Evolutionary conservation across 2,888 invertebrate species (phyloP).

Genomic region (Hemithea aestivaria): DNA sequence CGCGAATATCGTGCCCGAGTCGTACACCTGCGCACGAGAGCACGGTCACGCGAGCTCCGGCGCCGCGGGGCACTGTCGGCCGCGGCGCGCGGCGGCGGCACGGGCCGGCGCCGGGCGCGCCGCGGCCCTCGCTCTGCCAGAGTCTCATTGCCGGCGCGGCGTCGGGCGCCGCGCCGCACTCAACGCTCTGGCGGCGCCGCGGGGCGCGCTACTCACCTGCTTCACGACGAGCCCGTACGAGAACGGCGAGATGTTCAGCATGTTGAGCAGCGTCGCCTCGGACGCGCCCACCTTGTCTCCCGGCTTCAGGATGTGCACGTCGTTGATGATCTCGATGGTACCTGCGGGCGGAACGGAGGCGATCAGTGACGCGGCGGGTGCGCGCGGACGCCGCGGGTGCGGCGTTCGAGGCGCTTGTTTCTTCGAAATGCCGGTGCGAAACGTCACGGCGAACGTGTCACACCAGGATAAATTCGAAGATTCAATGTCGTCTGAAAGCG

Average conservation of each 20-base stretch:
- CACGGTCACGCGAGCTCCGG: slow-evolving; percentile 3
- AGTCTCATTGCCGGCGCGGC: no score
- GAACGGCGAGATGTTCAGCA: slow-evolving; percentile 99
- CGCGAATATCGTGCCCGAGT: slow-evolving; percentile 98
- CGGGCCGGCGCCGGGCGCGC: slow-evolving; percentile 12
- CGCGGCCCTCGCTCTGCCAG: no score
- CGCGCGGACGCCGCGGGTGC: no score
- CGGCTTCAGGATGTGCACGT: slow-evolving; percentile 93
- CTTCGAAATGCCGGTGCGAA: slow-evolving; percentile 65
- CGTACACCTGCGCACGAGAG: slow-evolving; percentile 85
- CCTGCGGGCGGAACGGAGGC: slow-evolving; percentile 38
- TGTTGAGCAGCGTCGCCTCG: slow-evolving; percentile 98
- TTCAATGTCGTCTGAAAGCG: slow-evolving; percentile 61
- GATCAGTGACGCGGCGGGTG: no score
- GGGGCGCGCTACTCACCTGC: slow-evolving; percentile 72
- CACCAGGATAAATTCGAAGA: slow-evolving; percentile 68
- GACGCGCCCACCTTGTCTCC: slow-evolving; percentile 99
- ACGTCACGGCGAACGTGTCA: slow-evolving; percentile 33
- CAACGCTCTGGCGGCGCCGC: slow-evolving; percentile 69
- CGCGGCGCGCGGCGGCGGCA: slow-evolving; percentile 24
- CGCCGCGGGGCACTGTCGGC: slow-evolving; percentile 21
- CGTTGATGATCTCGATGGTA: slow-evolving; percentile 99
- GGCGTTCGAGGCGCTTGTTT: slow-evolving; percentile 35
- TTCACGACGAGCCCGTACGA: slow-evolving; percentile 98
- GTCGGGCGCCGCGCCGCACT: slow-evolving; percentile 57